Base-by-base conservation (phyloP, 2,888 invertebrate genomes). In the Phyto melanocephala region DNA sequence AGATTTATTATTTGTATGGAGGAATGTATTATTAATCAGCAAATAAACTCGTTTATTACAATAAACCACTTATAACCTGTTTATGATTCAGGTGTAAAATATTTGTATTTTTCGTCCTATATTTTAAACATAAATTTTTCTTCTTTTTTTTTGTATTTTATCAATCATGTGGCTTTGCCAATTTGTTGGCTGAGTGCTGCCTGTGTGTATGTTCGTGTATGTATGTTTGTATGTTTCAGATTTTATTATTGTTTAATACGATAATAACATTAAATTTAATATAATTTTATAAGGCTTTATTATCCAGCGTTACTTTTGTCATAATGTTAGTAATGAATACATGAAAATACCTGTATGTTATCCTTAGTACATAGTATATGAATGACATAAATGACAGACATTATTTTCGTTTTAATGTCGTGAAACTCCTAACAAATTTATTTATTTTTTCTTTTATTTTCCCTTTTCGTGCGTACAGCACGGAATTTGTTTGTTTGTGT, bases 221-320 rank as follows among this genome's bases (percentile, higher is more conserved):
- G n/a, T n/a, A n/a, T n/a, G n/a, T n/a, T n/a, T n/a, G n/a, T n/a
- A 28, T 56, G 7, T 62, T 15, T 70, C 13, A 74, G 65, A 75
- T 67, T 79, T 71, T 67, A 70, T 82, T 71, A 82, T 82, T 79
- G 71, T 76, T 60, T 82, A 76, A 82, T 79, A 50, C 75, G 82
- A 82, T 82, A 82, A 82, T 79, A 79, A 71, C 63, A 72, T 82
- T 52, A 79, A 82, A 76, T 79, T 71, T 82, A 76, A 79, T 82
- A 79, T 40, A 47, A 82, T 82, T 82, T 70, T 47, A 60, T 71
- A 76, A 62, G 79, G 71, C 75, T 76, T 82, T 79, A 70, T 68
- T 72, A 63, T 62, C 40, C 67, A 40, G 28, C 50, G 76, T 65
- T 60, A 28, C 35, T 60, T 47, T 65, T 50, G 47, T 63, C 11